phyloP scores from a whole-genome alignment of 2,113 vertebrate species.

The Rhinichthys klamathensis region DNA sequence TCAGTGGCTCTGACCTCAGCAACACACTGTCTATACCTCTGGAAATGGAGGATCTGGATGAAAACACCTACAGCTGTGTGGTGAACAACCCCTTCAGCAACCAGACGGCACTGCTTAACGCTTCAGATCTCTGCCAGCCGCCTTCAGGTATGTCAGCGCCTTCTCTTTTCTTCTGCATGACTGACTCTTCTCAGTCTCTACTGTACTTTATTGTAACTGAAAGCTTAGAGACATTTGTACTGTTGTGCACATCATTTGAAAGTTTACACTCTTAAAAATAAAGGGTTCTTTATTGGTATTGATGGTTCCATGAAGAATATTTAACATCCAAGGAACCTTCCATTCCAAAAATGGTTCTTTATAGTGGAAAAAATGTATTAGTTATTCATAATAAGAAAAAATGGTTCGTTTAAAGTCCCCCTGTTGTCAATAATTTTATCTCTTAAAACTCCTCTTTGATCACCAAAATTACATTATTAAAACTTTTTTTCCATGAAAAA shows the following conservation, averaged over 20 bases:
- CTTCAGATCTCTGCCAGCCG: background rate
- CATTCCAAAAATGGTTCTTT: too few relatives aligned
- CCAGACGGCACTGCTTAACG: background rate
- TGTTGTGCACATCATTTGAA: background rate
- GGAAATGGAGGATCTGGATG: background rate
- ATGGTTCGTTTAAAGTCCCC: too few relatives aligned
- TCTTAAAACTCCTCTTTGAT: too few relatives aligned
- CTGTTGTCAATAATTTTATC: too few relatives aligned
- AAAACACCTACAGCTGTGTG: conserved; percentile 30
- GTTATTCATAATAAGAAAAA: too few relatives aligned
- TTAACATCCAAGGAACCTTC: too few relatives aligned
- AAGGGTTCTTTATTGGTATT: too few relatives aligned
- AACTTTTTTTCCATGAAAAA: too few relatives aligned
- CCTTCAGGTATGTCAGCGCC: background rate
- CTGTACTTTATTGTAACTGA: background rate
- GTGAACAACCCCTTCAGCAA: background rate
- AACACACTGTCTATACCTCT: background rate
- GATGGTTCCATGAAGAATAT: too few relatives aligned
- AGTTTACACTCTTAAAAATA: too few relatives aligned
- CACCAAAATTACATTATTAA: too few relatives aligned
- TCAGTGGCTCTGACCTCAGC: background rate
- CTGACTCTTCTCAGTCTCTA: background rate
- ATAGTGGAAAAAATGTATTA: too few relatives aligned
- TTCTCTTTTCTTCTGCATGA: background rate
- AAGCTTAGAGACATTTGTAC: background rate